phyloP scores from a whole-genome alignment of 2,797 vertebrate genomes.

The Myiotriccus ornatus region DNA sequence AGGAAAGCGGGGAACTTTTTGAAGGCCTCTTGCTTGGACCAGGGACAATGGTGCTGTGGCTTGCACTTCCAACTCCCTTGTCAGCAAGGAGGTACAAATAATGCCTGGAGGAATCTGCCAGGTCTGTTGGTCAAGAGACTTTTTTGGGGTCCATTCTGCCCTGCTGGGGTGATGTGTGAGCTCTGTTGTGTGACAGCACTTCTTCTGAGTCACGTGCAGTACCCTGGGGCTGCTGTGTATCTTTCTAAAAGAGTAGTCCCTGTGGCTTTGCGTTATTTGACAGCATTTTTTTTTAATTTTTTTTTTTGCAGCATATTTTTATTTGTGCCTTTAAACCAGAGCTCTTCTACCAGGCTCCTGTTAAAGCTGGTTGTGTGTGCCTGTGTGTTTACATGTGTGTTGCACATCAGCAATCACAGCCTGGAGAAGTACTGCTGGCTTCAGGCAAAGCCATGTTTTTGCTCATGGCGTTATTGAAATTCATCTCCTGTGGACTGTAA shows the following conservation, averaged over 20 bases:
- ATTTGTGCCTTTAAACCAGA: neutral
- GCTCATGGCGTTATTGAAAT: slow-evolving; percentile 35
- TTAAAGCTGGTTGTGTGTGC: neutral
- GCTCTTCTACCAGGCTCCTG: neutral
- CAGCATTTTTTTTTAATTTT: neutral
- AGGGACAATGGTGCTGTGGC: neutral
- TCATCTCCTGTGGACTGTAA: slow-evolving; percentile 7
- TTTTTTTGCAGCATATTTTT: neutral
- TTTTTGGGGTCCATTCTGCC: neutral
- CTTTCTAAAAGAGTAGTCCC: neutral
- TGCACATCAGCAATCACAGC: neutral
- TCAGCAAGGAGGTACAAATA: neutral
- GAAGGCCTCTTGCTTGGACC: neutral
- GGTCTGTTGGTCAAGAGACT: neutral
- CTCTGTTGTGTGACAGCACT: neutral
- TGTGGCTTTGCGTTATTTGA: neutral
- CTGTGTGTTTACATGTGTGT: neutral
- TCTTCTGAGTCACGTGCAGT: neutral
- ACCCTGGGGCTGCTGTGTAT: neutral
- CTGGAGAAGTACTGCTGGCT: slow-evolving; percentile 1
- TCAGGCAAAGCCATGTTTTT: neutral
- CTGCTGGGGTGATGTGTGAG: accelerated
- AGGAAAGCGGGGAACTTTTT: neutral
- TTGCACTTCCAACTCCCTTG: neutral
- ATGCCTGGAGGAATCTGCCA: neutral